A percentile compares a stretch with the other conserved stretches of the same genome.
These are phyloP conservation scores for Chorisops tibialis DNA, from an alignment of 2,888 invertebrate genomes.

Conservation along the genomic window DNA sequence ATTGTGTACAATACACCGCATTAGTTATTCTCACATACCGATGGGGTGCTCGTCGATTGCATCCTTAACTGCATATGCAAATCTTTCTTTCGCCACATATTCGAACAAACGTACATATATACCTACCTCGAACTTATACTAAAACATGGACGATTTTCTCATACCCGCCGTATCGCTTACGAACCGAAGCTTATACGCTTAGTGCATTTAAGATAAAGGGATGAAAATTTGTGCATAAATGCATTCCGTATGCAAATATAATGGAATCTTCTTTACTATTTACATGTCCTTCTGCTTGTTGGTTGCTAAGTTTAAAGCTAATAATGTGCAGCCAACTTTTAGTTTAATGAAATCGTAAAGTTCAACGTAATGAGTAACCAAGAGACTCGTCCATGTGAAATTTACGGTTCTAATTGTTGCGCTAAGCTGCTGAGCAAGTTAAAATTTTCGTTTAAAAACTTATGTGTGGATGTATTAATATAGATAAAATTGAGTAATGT, in stretches of 20 bases:
- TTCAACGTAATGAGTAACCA: conserved; percentile 22
- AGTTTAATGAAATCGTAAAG: conserved; percentile 32
- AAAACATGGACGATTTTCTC: neutral
- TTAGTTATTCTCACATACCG: conserved; percentile 20
- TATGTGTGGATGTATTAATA: no score
- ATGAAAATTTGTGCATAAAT: conserved; percentile 33
- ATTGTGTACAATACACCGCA: conserved; percentile 24
- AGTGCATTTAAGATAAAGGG: conserved; percentile 31
- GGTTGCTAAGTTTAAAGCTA: conserved; percentile 27
- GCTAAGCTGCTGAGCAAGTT: neutral
- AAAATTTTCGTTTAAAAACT: no score
- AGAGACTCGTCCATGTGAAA: conserved; percentile 8
- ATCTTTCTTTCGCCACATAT: conserved; percentile 17
- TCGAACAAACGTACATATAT: neutral
- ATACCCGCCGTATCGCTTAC: neutral
- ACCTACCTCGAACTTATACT: no score
- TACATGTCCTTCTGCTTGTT: conserved; percentile 26
- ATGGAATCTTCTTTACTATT: conserved; percentile 30
- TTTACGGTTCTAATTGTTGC: conserved; percentile 15
- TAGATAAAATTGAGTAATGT: no score
- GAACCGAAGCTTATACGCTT: conserved; percentile 22
- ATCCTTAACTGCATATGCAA: conserved; percentile 24
- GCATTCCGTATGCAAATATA: conserved; percentile 33
- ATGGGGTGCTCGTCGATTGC: conserved; percentile 5
- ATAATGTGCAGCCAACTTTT: conserved; percentile 26